These are phyloP conservation scores for Leptopilina boulardi DNA, from an alignment of 1,140 invertebrate species.

Conservation along the genomic window DNA sequence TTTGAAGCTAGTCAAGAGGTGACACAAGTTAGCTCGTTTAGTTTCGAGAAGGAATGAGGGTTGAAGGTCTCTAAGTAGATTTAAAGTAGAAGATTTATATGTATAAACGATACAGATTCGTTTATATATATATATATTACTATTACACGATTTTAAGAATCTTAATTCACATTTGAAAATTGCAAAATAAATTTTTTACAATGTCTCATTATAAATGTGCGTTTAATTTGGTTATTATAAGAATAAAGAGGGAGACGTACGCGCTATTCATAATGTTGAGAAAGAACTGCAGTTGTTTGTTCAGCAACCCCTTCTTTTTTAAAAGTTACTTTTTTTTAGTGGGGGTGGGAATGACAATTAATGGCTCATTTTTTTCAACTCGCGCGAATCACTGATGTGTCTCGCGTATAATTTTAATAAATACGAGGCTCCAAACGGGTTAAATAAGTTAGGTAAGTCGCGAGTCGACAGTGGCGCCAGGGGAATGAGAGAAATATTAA, in stretches of 20 bases:
- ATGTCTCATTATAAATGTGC: neutral
- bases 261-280: neutral
- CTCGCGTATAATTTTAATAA: constrained; percentile 67
- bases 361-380: constrained; percentile 32
- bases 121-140: neutral
- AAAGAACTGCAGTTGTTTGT: constrained; percentile 35
- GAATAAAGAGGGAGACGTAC: neutral
- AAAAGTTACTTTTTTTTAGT: neutral
- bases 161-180: neutral
- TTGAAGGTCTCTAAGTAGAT: constrained; percentile 63
- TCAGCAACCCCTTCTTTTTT: constrained; percentile 45
- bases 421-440: constrained; percentile 62
- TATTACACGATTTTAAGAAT: neutral
- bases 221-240: constrained; percentile 1
- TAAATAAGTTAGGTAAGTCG: constrained; percentile 69
- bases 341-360: neutral
- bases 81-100: constrained; percentile 66
- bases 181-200: neutral
- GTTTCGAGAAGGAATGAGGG: constrained; percentile 36
- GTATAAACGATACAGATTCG: constrained; percentile 41
- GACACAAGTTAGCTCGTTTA: constrained; percentile 22
- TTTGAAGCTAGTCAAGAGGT: neutral
- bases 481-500: constrained; percentile 74
- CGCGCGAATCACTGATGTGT: constrained; percentile 55
- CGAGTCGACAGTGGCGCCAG: constrained; percentile 69